Percentiles rank a stretch among this genome's conserved stretches.
These are phyloP conservation scores for Chouioia cunea DNA, from an alignment of 2,888 invertebrate genomes.

Conservation along the genomic window DNA sequence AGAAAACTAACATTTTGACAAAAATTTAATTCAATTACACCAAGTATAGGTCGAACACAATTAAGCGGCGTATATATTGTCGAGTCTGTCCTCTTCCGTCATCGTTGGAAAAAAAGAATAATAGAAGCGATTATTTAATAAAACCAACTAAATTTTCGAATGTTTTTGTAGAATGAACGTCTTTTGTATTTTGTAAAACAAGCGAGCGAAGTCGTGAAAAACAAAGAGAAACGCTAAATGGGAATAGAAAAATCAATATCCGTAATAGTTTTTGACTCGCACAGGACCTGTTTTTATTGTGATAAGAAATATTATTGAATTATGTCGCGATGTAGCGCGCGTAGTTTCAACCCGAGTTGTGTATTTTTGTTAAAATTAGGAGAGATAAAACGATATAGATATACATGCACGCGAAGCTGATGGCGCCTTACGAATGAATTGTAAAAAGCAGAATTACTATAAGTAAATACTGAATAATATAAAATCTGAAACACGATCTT, in stretches of 20 bases:
- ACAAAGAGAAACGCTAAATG: not conserved
- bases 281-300: conserved; percentile 45
- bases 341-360: conserved; percentile 29
- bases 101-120: conserved; percentile 10
- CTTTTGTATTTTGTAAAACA: not conserved
- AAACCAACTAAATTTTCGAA: not conserved
- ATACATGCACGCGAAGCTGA: conserved; percentile 33
- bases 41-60: conserved; percentile 7
- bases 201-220: not conserved
- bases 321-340: conserved; percentile 29
- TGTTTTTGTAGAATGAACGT: not conserved
- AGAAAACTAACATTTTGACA: no score
- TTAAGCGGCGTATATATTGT: not conserved
- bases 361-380: conserved; percentile 41
- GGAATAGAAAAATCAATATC: conserved; percentile 2
- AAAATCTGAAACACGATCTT: conserved; percentile 15
- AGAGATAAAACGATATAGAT: conserved; percentile 24
- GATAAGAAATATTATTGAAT: conserved; percentile 34
- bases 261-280: conserved; percentile 37
- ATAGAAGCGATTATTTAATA: not conserved
- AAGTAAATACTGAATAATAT: conserved; percentile 1
- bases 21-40: no score
- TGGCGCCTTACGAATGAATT: conserved; percentile 45
- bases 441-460: conserved; percentile 29
- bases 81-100: conserved; percentile 23